Percentiles rank a stretch among this genome's conserved stretches.
Evolutionary conservation across 2,113 vertebrate genomes (phyloP).

Genomic region (Ahaetulla prasina): DNA sequence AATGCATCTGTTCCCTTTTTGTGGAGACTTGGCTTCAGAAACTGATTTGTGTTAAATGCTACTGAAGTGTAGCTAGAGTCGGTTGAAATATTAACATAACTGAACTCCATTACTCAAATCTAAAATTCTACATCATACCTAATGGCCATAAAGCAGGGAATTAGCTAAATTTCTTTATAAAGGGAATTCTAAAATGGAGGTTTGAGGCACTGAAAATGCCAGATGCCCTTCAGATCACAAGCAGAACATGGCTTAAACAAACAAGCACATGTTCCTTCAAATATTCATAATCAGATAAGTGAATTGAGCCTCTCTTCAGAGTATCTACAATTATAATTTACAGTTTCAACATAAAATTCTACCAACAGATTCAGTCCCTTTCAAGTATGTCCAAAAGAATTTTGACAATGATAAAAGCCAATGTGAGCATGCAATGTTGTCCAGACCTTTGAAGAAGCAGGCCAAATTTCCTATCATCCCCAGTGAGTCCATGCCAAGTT

Average conservation of each 20-base stretch:
- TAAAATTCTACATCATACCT: neutral
- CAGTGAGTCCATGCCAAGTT: neutral
- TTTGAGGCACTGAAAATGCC: neutral
- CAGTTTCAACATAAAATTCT: neutral
- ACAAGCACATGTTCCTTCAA: neutral
- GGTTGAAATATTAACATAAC: neutral
- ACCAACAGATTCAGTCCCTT: neutral
- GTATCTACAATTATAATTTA: neutral
- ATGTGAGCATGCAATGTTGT: neutral
- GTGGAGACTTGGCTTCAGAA: neutral
- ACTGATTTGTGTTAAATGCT: neutral
- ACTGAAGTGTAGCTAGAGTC: neutral
- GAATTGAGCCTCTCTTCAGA: neutral
- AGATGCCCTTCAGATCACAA: neutral
- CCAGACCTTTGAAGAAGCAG: neutral
- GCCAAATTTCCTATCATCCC: neutral
- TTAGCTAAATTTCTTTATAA: neutral
- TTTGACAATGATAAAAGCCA: neutral
- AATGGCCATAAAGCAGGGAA: neutral
- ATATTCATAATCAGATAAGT: neutral
- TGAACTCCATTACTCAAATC: neutral
- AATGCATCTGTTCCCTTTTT: constrained; percentile 8
- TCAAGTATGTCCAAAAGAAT: neutral
- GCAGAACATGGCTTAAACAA: neutral
- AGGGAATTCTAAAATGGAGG: neutral